phyloP scores from a whole-genome alignment of 2,113 vertebrate species.

The Tenebrosternarchus preto region DNA sequence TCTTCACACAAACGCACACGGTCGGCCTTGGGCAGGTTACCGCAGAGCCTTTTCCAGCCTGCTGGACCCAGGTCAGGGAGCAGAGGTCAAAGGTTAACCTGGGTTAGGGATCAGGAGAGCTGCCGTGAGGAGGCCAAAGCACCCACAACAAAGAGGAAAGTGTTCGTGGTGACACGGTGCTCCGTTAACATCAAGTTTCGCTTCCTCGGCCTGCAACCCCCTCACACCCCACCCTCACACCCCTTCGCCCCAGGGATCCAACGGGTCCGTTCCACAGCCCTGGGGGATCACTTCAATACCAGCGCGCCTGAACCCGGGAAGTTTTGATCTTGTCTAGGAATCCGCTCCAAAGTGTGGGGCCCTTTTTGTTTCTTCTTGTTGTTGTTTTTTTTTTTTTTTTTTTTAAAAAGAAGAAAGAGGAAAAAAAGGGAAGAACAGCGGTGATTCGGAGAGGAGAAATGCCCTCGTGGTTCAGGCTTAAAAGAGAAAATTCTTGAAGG shows the following conservation, averaged over 20 bases:
- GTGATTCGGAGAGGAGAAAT: slow-evolving; percentile 71
- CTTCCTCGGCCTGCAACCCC: background rate
- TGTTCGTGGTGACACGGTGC: slow-evolving; percentile 68
- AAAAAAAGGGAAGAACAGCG: slow-evolving; percentile 67
- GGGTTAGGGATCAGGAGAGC: slow-evolving; percentile 82
- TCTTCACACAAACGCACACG: background rate
- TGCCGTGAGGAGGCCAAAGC: slow-evolving; percentile 57
- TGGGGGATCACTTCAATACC: slow-evolving; percentile 57
- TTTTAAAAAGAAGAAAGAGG: slow-evolving; percentile 69
- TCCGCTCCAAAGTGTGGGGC: slow-evolving; percentile 71
- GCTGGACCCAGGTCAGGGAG: slow-evolving; percentile 69
- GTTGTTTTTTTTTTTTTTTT: slow-evolving; percentile 71
- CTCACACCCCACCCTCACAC: too few species aligned
- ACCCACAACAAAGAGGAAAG: slow-evolving; percentile 82
- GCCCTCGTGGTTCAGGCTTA: slow-evolving; percentile 51
- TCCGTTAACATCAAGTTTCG: slow-evolving; percentile 70
- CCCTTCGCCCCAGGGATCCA: background rate
- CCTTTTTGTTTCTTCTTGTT: slow-evolving; percentile 74
- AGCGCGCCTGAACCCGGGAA: slow-evolving; percentile 46
- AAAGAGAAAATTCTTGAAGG: slow-evolving; percentile 13
- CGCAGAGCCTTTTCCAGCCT: too few species aligned
- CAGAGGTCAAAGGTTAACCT: slow-evolving; percentile 87
- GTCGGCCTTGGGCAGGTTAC: background rate
- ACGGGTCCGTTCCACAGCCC: background rate
- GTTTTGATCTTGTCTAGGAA: slow-evolving; percentile 84